Base-by-base conservation (phyloP, 2,888 invertebrate genomes). In the Leucophora obtusa region DNA sequence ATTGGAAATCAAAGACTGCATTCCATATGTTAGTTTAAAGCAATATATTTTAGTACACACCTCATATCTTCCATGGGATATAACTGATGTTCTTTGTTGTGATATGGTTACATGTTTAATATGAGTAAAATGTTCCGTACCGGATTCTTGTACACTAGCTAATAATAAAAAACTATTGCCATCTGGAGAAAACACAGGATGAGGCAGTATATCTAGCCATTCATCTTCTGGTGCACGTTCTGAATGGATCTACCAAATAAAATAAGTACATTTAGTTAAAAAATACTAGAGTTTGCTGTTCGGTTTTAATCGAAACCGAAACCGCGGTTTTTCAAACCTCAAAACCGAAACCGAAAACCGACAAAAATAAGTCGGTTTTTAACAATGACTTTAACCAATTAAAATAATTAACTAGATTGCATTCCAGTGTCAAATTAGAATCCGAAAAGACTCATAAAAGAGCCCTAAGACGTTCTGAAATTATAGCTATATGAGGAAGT, bases 51-150 rank as follows among this genome's bases (percentile, higher is more conserved):
- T 9, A 38, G 28, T 60, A 47, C 76, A 92, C 85, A 96, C 96
- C 91, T 96, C 96, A 89, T 96, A 96, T 86, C 94, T 93, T 38
- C 96, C 96, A 87, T 96, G 96, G 66, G 96, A 96, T 83, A 96
- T 92, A 60, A 96, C 96, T 9, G 96, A 95, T 87, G 96, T 95
- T 85, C 96, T 93, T 89, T 96, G 95, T 85, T 96, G 94, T 75
- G 94, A 92, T 82, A 96, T 93, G 81, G 95, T 96, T 83, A 96
- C 93, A 89, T 96, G 96, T 87, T 96, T 96, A 89, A 96, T 96
- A 92, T 96, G 96, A 53, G 96, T 96, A 91, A 94, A 96, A 88
- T 95, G 94, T 88, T 96, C 96, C 81, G 94, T 93, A 56, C 94
- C 94, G 59, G 96, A 96, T 87, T 96, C 96, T 87, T 96, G 95